Conservation (phyloP, 2,797 vertebrate species). For the Lithobates sylvaticus region DNA sequence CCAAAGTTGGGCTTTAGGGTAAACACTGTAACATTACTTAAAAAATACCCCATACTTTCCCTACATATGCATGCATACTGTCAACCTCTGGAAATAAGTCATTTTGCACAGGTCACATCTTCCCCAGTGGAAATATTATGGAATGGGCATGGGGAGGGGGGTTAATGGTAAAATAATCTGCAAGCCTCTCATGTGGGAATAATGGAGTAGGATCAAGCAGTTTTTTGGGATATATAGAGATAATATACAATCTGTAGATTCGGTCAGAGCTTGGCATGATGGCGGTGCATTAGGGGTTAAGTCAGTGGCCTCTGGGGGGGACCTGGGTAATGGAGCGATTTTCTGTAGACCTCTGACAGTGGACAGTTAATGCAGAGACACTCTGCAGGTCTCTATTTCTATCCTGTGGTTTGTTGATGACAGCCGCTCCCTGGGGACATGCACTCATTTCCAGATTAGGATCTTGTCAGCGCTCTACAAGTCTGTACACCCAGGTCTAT, state of each 20-base stretch:
- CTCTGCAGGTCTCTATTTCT: constrained; percentile 57
- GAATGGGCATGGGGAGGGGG: background rate
- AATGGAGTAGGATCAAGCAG: background rate
- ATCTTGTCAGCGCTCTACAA: constrained; percentile 52
- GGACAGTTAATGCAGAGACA: constrained; percentile 45
- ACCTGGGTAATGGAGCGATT: constrained; percentile 36
- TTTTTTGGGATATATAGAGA: background rate
- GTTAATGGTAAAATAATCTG: background rate
- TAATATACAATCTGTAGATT: background rate
- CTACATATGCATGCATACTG: background rate
- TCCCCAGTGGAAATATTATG: background rate
- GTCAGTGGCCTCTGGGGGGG: constrained; percentile 22
- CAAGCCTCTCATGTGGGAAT: background rate
- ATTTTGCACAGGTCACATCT: background rate
- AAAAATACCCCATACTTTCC: no score
- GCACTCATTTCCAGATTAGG: constrained; percentile 59
- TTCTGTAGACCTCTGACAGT: constrained; percentile 31
- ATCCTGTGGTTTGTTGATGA: constrained; percentile 57
- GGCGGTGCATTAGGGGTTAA: constrained; percentile 28
- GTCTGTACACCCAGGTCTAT: constrained; percentile 32
- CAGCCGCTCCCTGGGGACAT: constrained; percentile 50
- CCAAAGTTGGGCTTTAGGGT: no score
- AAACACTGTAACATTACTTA: no score
- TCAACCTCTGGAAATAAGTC: background rate
- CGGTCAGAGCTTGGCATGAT: background rate